Evolutionary conservation across 2,888 invertebrate genomes (phyloP), one percentile per base, ranked within the genome.

Genomic region (Eugnorisma glareosa): DNA sequence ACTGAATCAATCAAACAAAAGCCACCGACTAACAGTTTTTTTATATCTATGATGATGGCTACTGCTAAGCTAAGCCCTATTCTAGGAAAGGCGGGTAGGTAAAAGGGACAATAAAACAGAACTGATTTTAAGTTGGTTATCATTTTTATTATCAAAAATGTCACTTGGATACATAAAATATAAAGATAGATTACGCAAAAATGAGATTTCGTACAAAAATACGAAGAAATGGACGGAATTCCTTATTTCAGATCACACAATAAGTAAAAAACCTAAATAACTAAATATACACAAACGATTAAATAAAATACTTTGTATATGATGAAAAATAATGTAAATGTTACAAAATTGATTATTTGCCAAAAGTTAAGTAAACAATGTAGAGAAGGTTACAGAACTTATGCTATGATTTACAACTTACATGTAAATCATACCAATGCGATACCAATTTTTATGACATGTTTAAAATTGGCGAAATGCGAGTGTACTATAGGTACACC

Each of bases 211-310:
- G 83, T 89, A 92, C 88, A 90, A 91, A 90, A 91, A 89, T 89
- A 89, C 82, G 83, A 84, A 69, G 84, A 89, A 88, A 89, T 93
- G 94, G 94, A 94, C 94, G 94, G 94, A 93, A 79, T 90, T 86
- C 81, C 77, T 82, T 88, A 89, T 79, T 88, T 88, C 86, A 87
- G 86, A 89, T 87, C 88, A 87, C 83, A 82, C 74, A 85, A 81
- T 69, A 86, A 80, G 75, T 76, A 81, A 86, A 61, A 76, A 82
- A 71, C 35, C 31, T 77, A 78, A 81, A 77, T 28, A 85, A 77
- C 45, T 75, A 84, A 78, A 77, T 59, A 72, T 77, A 78, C 35
- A 67, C 24, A 75, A 73, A 64, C n/a, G 64, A 64, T 28, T 57
- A 68, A 61, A 64, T 74, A 70, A 59, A 48, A 68, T 31, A 66